Evolutionary conservation across 2,888 invertebrate genomes (phyloP), one percentile per base, ranked within the genome.

Genomic region (Hydropsyche betteni): DNA sequence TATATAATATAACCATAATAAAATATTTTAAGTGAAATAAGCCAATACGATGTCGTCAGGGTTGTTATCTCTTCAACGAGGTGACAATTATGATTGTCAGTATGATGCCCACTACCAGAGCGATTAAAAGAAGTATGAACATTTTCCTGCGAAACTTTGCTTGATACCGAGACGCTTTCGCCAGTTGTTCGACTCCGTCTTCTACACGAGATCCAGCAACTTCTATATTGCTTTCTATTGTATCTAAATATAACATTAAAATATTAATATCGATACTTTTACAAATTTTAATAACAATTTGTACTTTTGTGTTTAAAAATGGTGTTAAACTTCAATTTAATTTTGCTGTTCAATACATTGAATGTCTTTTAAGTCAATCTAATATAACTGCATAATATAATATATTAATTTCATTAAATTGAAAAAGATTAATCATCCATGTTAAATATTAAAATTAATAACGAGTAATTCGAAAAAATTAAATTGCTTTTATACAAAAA

Each of bases 211-310:
- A 89, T 72, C 91, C 89, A 0, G 93, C 91, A 76, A 89, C 88
- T 81, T 95, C 94, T 81, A 96, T 92, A 85, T 91, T 92, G 81
- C 90, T 91, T 83, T 95, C 95, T 80, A 96, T 94, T 5, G 92
- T 90, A 84, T 94, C 96, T 96, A 85, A 33, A 86, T 86, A 78
- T 80, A 76, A 80, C 24, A 24, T 75, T 69, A 80, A 74, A 36
- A 61, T 5, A 24, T 24, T 24, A 24, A 24, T 24, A 24, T 24
- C 24, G 1, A 24, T 24, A 24, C 2, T 24, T 24, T 24, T 24
- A 1, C 24, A 24, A 24, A 24, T 2, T 24, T 2, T 1, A 24
- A 24, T 24, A 24, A 24, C 2, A 24, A 24, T 24, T 24, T 2
- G 24, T 24, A 24, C 2, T 2, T 24, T 24, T 2, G 2, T 24